phyloP scores from a whole-genome alignment of 2,888 invertebrate genomes.

The Lepidocyrtinus sp. region DNA sequence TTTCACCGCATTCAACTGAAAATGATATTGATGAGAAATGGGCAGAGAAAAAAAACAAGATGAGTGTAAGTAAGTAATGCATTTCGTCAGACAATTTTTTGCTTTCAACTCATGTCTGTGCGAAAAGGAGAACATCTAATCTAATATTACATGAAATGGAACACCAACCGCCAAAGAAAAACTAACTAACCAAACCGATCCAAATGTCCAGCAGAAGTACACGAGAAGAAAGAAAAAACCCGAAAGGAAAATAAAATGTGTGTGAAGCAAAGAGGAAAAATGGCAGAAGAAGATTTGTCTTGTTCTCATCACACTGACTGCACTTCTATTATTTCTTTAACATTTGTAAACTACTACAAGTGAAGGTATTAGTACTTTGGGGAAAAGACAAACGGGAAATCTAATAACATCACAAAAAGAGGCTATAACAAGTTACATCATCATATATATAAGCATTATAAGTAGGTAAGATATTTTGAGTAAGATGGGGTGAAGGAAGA shows the following conservation, averaged over 20 bases:
- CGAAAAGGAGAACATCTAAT: no score
- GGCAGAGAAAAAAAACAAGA: conserved; percentile 48
- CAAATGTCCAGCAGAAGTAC: no score
- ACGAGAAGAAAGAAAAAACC: conserved; percentile 12
- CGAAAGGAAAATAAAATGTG: conserved; percentile 8
- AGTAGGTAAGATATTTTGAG: no score
- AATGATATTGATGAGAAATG: conserved; percentile 55
- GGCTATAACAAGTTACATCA: no score
- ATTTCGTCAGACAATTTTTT: conserved; percentile 45
- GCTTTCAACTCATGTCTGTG: no score
- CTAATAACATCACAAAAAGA: no score
- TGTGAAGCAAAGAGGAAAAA: conserved; percentile 36
- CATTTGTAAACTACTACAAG: conserved; percentile 23
- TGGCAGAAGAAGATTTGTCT: conserved; percentile 46
- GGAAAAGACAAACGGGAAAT: no score
- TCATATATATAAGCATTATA: no score
- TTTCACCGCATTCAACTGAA: conserved; percentile 31
- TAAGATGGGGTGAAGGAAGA: no score
- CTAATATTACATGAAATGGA: no score
- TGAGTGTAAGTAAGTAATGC: conserved; percentile 30
- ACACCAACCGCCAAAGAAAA: conserved; percentile 15
- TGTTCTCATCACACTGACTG: conserved; percentile 49
- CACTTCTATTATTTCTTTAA: conserved; percentile 35
- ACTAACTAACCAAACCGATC: conserved; percentile 33
- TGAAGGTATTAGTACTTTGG: no score